Evolutionary conservation across 2,797 vertebrate genomes (phyloP).

Genomic region (Notamacropus eugenii): DNA sequence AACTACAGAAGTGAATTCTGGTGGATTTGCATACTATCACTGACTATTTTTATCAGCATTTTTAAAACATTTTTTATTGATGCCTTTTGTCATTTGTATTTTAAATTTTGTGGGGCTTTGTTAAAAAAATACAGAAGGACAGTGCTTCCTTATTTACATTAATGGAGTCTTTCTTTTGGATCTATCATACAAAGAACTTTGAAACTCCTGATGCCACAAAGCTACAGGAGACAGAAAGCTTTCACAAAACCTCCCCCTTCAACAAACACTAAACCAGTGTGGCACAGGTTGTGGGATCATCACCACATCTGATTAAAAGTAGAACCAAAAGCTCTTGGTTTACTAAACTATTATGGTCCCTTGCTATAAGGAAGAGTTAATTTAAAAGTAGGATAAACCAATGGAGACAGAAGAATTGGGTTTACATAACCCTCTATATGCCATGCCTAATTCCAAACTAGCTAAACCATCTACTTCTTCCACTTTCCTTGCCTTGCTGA

Average conservation of each 20-base stretch:
- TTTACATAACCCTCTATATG: not conserved
- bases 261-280: not conserved
- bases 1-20: not conserved
- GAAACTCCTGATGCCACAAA: not conserved
- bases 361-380: slow-evolving; percentile 23
- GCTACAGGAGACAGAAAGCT: not conserved
- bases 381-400: slow-evolving; percentile 7
- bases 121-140: not conserved
- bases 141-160: not conserved
- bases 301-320: not conserved
- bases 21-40: not conserved
- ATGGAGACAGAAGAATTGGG: not conserved
- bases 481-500: not conserved
- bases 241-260: not conserved
- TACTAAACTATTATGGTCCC: not conserved
- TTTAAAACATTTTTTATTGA: not conserved
- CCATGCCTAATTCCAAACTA: not conserved
- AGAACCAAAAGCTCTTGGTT: not conserved
- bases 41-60: not conserved
- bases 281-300: not conserved
- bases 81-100: not conserved
- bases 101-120: not conserved
- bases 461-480: not conserved
- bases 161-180: not conserved
- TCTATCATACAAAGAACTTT: not conserved